phyloP scores from a whole-genome alignment of 2,113 vertebrate species.

The Pyrgilauda ruficollis region DNA sequence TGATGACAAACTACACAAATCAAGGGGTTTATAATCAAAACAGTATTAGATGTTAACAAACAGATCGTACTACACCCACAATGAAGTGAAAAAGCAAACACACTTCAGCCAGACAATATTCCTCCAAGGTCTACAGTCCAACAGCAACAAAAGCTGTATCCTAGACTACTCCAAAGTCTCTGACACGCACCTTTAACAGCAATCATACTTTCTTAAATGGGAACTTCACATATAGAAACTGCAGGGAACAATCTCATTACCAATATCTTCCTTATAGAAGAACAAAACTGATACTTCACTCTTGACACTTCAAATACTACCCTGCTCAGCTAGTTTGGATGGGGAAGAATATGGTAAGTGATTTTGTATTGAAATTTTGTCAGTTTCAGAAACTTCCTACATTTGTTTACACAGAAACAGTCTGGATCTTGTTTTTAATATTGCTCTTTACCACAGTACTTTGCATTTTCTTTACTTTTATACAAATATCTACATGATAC shows the following conservation, averaged over 20 bases:
- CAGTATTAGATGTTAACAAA: not conserved
- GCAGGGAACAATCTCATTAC: not conserved
- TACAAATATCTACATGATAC: not conserved
- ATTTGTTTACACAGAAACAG: accelerated
- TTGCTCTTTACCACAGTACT: not conserved
- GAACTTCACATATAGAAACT: not conserved
- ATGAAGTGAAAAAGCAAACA: not conserved
- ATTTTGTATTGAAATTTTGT: not conserved
- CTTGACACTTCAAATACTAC: not conserved
- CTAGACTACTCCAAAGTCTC: not conserved
- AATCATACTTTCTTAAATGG: accelerated
- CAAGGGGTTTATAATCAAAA: not conserved
- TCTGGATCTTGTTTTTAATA: not conserved
- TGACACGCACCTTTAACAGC: not conserved
- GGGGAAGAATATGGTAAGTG: not conserved
- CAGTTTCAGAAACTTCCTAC: not conserved
- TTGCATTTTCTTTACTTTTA: not conserved
- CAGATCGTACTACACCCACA: not conserved
- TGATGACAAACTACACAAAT: not conserved
- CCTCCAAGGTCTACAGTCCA: not conserved
- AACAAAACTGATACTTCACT: not conserved
- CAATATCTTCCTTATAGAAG: not conserved
- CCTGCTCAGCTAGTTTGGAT: not conserved
- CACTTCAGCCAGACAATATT: not conserved
- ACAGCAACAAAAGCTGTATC: not conserved